Conservation (phyloP, 2,113 vertebrate genomes). For the Gambusia affinis region DNA sequence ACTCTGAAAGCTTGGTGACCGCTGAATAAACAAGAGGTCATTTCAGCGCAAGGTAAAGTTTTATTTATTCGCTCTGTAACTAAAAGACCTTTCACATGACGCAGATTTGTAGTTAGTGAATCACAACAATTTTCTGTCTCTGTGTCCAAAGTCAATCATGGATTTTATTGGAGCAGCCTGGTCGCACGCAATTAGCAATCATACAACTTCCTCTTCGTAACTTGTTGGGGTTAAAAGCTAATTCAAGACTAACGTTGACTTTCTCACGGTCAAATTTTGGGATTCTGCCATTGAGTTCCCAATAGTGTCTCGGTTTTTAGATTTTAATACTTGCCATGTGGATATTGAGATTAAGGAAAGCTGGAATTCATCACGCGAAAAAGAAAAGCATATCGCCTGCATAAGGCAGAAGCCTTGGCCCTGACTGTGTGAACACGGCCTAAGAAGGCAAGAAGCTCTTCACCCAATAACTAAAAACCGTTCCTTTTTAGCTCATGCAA, state of each 20-base stretch:
- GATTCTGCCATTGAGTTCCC: neutral
- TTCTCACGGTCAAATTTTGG: neutral
- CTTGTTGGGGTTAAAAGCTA: neutral
- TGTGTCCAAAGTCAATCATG: neutral
- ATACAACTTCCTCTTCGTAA: neutral
- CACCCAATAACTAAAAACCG: neutral
- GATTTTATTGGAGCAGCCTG: neutral
- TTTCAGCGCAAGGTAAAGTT: neutral
- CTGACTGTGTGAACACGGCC: neutral
- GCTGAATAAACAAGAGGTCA: neutral
- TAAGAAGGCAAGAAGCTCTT: neutral
- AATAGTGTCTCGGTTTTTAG: neutral
- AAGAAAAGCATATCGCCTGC: neutral
- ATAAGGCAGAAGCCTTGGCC: neutral
- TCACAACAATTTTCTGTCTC: neutral
- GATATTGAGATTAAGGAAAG: neutral
- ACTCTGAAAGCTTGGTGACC: neutral
- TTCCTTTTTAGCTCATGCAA: neutral
- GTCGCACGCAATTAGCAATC: too few species aligned
- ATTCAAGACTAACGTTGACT: neutral
- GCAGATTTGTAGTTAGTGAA: neutral
- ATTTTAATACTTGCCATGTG: neutral
- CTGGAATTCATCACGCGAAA: neutral
- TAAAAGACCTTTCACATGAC: neutral
- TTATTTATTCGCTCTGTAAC: neutral